Evolutionary conservation across 1,140 invertebrate genomes (phyloP).

Genomic region (Aleiodes sp.): DNA sequence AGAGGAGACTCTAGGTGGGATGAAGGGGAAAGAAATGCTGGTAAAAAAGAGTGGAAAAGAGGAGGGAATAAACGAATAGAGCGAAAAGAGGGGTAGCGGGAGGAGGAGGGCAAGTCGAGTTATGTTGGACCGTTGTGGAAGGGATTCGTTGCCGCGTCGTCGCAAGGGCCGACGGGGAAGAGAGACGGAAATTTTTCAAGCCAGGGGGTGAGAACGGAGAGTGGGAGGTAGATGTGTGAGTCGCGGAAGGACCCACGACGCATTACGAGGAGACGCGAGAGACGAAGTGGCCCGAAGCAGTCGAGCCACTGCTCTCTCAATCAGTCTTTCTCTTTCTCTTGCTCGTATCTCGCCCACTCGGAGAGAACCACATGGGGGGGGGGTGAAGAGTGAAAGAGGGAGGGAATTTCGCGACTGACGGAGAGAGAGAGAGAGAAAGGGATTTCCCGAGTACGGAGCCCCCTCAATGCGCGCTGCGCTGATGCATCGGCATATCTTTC

Average conservation of each 20-base stretch:
- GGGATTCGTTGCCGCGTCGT: constrained; percentile 40
- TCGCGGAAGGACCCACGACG: constrained; percentile 24
- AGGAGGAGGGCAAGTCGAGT: constrained; percentile 33
- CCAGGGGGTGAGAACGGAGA: background rate
- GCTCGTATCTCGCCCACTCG: background rate
- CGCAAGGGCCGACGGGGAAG: constrained; percentile 1
- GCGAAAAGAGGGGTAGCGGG: background rate
- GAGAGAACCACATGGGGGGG: too few species aligned
- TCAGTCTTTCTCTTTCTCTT: background rate
- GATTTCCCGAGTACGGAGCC: constrained; percentile 45
- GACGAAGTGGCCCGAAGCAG: constrained; percentile 14
- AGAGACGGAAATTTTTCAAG: background rate
- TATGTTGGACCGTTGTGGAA: constrained; percentile 34
- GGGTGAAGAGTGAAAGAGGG: constrained; percentile 15
- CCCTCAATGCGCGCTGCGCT: constrained; percentile 54
- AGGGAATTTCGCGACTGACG: constrained; percentile 37
- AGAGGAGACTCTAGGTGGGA: background rate
- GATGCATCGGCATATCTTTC: constrained; percentile 54
- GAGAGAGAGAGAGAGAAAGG: constrained; percentile 31
- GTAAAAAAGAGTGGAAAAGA: constrained; percentile 7
- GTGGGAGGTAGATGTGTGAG: background rate
- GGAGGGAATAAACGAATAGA: background rate
- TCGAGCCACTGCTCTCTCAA: constrained; percentile 15
- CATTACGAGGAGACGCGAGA: background rate
- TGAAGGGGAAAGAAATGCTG: constrained; percentile 4